Conservation (phyloP, 2,888 invertebrate genomes). For the Drosophila mettleri region DNA sequence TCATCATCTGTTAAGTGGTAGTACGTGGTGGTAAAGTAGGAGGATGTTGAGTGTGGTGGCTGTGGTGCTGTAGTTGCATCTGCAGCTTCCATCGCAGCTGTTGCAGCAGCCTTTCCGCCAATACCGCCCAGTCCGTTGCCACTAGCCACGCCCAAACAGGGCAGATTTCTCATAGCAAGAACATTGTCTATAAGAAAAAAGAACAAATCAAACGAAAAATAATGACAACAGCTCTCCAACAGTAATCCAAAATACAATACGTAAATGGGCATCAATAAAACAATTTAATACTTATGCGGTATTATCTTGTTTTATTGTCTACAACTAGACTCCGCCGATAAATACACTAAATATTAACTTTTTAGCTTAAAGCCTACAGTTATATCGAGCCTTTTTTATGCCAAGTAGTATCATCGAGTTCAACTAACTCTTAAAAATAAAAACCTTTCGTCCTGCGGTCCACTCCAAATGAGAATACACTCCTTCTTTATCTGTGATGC, state of each 20-base stretch:
- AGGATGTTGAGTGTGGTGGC: slow-evolving; percentile 81
- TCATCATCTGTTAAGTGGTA: slow-evolving; percentile 85
- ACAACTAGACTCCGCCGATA: too few species aligned
- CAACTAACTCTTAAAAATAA: too few species aligned
- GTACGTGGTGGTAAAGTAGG: slow-evolving; percentile 84
- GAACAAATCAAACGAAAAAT: slow-evolving; percentile 54
- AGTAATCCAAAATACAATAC: not conserved
- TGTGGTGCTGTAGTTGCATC: slow-evolving; percentile 76
- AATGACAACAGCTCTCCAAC: not conserved
- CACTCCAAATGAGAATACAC: too few species aligned
- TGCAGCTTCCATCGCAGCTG: slow-evolving; percentile 78
- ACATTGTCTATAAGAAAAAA: slow-evolving; percentile 84
- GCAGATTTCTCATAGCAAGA: slow-evolving; percentile 84
- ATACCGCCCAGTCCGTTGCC: slow-evolving; percentile 64
- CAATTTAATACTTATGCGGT: not conserved
- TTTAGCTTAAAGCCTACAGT: too few species aligned
- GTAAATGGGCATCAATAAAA: not conserved
- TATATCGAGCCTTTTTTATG: too few species aligned
- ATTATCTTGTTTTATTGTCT: too few species aligned
- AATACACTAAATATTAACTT: too few species aligned
- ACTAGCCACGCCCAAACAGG: slow-evolving; percentile 80
- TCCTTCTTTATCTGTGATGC: too few species aligned
- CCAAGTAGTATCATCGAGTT: too few species aligned
- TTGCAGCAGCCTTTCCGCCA: slow-evolving; percentile 57
- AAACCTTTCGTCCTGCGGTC: too few species aligned